phyloP scores from a whole-genome alignment of 2,888 invertebrate genomes.

The Encarsia formosa region DNA sequence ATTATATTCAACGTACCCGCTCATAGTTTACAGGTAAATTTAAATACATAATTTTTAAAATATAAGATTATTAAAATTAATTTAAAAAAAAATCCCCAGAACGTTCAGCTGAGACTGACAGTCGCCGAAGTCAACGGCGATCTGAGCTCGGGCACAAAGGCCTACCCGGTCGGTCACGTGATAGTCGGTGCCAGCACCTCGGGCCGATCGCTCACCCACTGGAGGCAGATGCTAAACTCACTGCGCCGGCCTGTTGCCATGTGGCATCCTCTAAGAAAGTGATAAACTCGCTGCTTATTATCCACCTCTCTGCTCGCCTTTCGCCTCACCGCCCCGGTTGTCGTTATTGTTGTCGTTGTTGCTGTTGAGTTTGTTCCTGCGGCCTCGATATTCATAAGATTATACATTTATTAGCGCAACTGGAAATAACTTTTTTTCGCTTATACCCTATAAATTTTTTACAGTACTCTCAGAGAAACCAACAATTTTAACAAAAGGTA shows the following conservation, averaged over 20 bases:
- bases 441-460: too few species aligned
- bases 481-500: too few species aligned
- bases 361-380: not conserved
- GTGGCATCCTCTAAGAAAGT: conserved; percentile 73
- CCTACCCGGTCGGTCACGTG: conserved; percentile 72
- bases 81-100: conserved; percentile 49
- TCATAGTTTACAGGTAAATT: conserved; percentile 60
- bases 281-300: conserved; percentile 20
- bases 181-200: conserved; percentile 71
- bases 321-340: not conserved
- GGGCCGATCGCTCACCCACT: conserved; percentile 71
- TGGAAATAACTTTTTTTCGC: too few species aligned
- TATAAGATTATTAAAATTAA: not conserved
- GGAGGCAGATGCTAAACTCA: conserved; percentile 80
- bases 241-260: conserved; percentile 76
- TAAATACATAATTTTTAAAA: not conserved
- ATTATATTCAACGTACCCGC: conserved; percentile 80
- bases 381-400: not conserved
- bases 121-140: conserved; percentile 55
- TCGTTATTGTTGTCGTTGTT: not conserved
- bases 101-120: conserved; percentile 70
- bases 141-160: conserved; percentile 53
- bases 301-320: not conserved
- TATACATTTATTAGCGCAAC: too few species aligned
- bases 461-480: too few species aligned